Evolutionary conservation across 2,888 invertebrate genomes (phyloP).

Genomic region (Drosophila eohydei): DNA sequence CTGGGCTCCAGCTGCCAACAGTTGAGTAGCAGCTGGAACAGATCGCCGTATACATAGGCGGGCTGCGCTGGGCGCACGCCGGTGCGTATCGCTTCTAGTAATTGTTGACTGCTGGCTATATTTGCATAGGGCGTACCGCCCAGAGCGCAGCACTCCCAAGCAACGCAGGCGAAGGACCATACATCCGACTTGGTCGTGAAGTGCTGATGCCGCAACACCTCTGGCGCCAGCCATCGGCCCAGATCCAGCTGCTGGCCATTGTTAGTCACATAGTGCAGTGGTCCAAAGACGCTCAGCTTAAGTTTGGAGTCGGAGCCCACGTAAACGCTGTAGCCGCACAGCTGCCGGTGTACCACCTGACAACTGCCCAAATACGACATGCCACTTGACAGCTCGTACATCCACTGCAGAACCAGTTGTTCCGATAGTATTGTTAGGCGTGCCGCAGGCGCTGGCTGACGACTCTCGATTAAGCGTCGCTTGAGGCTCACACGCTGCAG

Average conservation of each 20-base stretch:
- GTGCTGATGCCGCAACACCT: conserved; percentile 89
- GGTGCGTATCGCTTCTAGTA: conserved; percentile 88
- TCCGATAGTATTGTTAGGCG: conserved; percentile 88
- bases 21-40: conserved; percentile 92
- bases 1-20: conserved; percentile 94
- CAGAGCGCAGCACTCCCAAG: conserved; percentile 93
- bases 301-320: conserved; percentile 88
- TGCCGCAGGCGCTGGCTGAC: conserved; percentile 83
- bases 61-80: conserved; percentile 91
- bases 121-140: conserved; percentile 92
- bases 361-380: conserved; percentile 89
- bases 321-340: conserved; percentile 90
- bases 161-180: conserved; percentile 92
- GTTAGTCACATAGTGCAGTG: conserved; percentile 88
- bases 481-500: conserved; percentile 89
- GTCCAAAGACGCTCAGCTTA: conserved; percentile 91
- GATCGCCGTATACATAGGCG: conserved; percentile 90
- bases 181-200: conserved; percentile 91
- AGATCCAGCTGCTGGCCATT: conserved; percentile 89
- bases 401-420: conserved; percentile 87
- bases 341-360: conserved; percentile 90
- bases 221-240: conserved; percentile 92
- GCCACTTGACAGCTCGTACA: conserved; percentile 89
- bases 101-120: conserved; percentile 88
- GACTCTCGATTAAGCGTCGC: conserved; percentile 88